phyloP scores from a whole-genome alignment of 2,113 vertebrate species.

The Natator depressus region DNA sequence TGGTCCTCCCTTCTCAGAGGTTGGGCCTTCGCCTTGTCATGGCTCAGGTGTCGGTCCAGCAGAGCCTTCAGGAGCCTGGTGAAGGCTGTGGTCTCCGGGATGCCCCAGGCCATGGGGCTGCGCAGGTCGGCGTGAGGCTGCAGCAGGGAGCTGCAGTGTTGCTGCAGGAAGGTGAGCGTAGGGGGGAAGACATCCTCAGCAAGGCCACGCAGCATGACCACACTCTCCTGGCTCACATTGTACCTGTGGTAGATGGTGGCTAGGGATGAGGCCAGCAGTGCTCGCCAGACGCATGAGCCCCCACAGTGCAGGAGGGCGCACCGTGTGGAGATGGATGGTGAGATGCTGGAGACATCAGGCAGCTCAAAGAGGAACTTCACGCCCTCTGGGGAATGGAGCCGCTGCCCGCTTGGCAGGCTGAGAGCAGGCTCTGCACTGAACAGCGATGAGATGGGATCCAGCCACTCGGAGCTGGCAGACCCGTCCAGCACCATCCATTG shows the following conservation, averaged over 20 bases:
- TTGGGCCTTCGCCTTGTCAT: background rate
- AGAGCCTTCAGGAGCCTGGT: conserved; percentile 80
- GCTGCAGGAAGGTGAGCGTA: conserved; percentile 72
- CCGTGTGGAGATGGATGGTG: conserved; percentile 77
- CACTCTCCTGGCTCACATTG: conserved; percentile 61
- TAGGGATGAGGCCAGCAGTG: conserved; percentile 79
- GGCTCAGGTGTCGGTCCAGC: conserved; percentile 69
- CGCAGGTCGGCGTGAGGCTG: conserved; percentile 46
- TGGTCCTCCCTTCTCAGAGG: background rate
- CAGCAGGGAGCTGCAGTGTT: conserved; percentile 69
- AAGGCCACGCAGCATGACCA: conserved; percentile 76
- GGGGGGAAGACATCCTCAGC: conserved; percentile 80
- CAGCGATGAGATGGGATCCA: conserved; percentile 82
- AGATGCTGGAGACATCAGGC: conserved; percentile 74
- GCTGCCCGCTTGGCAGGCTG: conserved; percentile 80
- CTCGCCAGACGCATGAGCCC: conserved; percentile 80
- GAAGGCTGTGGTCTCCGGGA: conserved; percentile 83
- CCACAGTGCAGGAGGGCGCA: conserved; percentile 81
- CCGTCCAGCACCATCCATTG: conserved; percentile 89
- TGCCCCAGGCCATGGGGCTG: conserved; percentile 52
- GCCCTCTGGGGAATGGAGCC: conserved; percentile 53
- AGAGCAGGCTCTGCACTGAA: conserved; percentile 67
- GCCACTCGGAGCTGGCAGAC: conserved; percentile 77
- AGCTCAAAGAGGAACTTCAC: conserved; percentile 83
- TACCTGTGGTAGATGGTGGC: conserved; percentile 69